Percentiles rank a stretch among this genome's conserved stretches.
These are phyloP conservation scores for Phrynosoma platyrhinos DNA, from an alignment of 2,113 vertebrate genomes.

Conservation along the genomic window DNA sequence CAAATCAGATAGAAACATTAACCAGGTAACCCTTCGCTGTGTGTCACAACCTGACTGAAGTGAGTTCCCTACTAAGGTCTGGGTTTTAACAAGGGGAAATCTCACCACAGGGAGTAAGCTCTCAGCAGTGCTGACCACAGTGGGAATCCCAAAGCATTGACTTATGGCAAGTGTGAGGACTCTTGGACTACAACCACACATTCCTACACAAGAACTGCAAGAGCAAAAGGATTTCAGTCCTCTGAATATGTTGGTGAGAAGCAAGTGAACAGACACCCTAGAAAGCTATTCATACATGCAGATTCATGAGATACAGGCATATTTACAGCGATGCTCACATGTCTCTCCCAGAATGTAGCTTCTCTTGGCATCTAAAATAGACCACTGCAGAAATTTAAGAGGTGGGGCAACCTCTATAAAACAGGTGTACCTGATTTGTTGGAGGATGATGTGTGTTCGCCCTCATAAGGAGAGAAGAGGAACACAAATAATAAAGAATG, in stretches of 20 bases:
- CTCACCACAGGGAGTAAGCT: background rate
- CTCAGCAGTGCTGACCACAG: background rate
- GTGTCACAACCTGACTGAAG: slow-evolving; percentile 25
- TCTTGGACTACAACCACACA: fast-evolving
- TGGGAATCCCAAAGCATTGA: background rate
- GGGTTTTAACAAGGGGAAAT: slow-evolving; percentile 5
- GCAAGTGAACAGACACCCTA: background rate
- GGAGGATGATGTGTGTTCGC: background rate
- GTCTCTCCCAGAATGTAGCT: background rate
- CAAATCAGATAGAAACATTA: background rate
- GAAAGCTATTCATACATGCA: background rate
- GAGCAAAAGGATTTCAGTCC: background rate
- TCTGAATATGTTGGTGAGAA: background rate
- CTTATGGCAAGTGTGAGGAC: background rate
- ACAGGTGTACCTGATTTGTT: background rate
- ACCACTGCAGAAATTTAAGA: background rate
- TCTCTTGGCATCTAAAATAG: background rate
- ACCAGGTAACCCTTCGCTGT: slow-evolving; percentile 16
- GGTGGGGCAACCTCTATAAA: background rate
- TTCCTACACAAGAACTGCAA: background rate
- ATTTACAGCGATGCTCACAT: background rate
- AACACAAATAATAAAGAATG: background rate
- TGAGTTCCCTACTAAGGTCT: slow-evolving; percentile 3
- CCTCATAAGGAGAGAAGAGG: background rate
- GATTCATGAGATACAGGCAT: background rate